Base-by-base conservation (phyloP, 2,797 vertebrate species). In the Chelonia mydas region DNA sequence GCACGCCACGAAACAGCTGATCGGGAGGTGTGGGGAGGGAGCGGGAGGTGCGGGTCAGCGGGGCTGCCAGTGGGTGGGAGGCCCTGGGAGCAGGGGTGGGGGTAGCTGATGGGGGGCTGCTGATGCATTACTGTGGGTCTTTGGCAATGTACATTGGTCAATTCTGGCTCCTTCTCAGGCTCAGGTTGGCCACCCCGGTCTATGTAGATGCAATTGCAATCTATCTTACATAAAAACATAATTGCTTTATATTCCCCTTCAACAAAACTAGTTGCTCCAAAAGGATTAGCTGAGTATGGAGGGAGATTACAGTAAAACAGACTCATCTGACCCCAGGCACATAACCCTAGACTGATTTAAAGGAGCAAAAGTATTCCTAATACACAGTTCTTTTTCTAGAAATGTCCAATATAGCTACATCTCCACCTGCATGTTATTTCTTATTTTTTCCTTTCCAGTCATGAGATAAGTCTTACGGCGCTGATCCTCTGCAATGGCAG, bases 231-330 rank as follows among this genome's bases (percentile, higher is more conserved):
- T 59, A 31, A 59, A 59, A 59, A 28, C 57, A 59, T 59, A 31
- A 59, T 31, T 59, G 57, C 57, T 31, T 83, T 89, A 33, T 89
- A 94, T 74, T 87, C 88, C 76, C 59, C 86, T 94, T 90, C 87
- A 94, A 91, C 65, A 95, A 95, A 93, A 94, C 91, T 86, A 92
- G 47, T 87, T 94, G 76, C 87, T 93, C 96, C 96, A 92, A 86
- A 94, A 95, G 94, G 54, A 51, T 28, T 96, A 95, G 93, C 90
- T 90, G 92, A 96, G 87, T 86, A 94, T 65, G 19, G 10, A 89
- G 1, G 86, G 74, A 92, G 95, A 93, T 12, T 54, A 10, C 87
- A 93, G 59, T 87, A 88, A 96, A 97, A 96, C 37, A 80, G 85
- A 95, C 90, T 57, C 68, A 87, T 93, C 86, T 96, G 92, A 96